Evolutionary conservation across 2,797 vertebrate species (phyloP), one percentile per base, ranked within the genome.

Genomic region (Myotis daubentonii): DNA sequence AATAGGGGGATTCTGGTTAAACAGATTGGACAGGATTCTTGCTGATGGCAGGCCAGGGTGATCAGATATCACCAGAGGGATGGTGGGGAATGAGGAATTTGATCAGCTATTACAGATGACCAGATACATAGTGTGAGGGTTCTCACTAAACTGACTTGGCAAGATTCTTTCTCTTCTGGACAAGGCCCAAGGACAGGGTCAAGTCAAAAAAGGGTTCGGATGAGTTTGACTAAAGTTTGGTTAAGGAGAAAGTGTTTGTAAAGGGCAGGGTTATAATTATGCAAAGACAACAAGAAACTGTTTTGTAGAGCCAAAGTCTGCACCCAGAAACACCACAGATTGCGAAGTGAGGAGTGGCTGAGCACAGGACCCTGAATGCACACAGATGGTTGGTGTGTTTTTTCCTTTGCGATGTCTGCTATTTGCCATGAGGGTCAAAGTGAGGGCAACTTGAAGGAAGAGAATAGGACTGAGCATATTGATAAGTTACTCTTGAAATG

Each of bases 401-500:
- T 20, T 47, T 16, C 28, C 28, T 25, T 13, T 23, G 6, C 25
- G 6, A 13, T 23, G 30, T 8, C 4, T 7, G 6, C 22, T 60
- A 6, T 60, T 49, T 36, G 11, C 20, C 13, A 1, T 47, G 36
- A 87, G 8, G 16, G 8, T 49, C 12, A 19, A 38, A 30, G 9
- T 51, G 9, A 81, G 15, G 30, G 41, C 25, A 38, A 20, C 8
- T 41, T 62, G 22, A 33, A 78, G 23, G 17, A 44, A 28, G 38
- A 87, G 16, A 4, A 30, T 1, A 79, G 28, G 33, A 44, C 25
- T 3, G 5, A 89, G n/a, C 22, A 62, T 36, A 60, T 4, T 17
- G 41, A 72, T 81, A 36, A 75, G 25, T 81, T 75, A 75, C 30
- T 84, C 20, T 38, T 65, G 53, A 89, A 60, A 93, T 71, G 28